A percentile compares a stretch with the other conserved stretches of the same genome.
These are phyloP conservation scores for Noctua janthe DNA, from an alignment of 2,888 invertebrate genomes.

Conservation along the genomic window DNA sequence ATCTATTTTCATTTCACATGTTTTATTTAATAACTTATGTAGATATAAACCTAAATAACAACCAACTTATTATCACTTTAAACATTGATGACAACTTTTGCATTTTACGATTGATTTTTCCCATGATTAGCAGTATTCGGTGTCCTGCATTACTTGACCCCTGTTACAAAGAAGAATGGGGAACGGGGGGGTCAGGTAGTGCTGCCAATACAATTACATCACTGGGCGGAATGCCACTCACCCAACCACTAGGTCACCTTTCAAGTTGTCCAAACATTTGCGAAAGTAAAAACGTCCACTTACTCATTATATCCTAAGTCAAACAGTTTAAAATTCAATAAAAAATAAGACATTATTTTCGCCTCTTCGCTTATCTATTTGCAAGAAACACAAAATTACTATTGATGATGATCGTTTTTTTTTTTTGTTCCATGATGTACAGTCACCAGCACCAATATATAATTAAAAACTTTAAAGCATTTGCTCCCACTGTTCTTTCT, in stretches of 20 bases:
- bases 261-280: background rate
- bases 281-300: background rate
- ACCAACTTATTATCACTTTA: slow-evolving; percentile 48
- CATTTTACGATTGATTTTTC: background rate
- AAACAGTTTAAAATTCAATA: background rate
- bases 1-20: slow-evolving; percentile 12
- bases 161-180: background rate
- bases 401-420: background rate
- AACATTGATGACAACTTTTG: slow-evolving; percentile 19
- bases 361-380: background rate
- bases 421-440: background rate
- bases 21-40: slow-evolving; percentile 66
- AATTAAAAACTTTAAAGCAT: too few species aligned
- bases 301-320: background rate
- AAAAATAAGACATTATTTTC: background rate
- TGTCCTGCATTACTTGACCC: background rate
- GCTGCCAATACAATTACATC: background rate
- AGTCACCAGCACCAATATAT: too few species aligned
- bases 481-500: too few species aligned
- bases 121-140: background rate
- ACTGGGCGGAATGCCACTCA: background rate
- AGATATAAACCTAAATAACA: slow-evolving; percentile 64
- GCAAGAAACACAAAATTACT: background rate
- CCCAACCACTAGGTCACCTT: background rate
- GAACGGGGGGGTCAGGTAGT: background rate